phyloP scores from a whole-genome alignment of 2,888 invertebrate genomes.

The Acanthococcus lagerstroemiae region DNA sequence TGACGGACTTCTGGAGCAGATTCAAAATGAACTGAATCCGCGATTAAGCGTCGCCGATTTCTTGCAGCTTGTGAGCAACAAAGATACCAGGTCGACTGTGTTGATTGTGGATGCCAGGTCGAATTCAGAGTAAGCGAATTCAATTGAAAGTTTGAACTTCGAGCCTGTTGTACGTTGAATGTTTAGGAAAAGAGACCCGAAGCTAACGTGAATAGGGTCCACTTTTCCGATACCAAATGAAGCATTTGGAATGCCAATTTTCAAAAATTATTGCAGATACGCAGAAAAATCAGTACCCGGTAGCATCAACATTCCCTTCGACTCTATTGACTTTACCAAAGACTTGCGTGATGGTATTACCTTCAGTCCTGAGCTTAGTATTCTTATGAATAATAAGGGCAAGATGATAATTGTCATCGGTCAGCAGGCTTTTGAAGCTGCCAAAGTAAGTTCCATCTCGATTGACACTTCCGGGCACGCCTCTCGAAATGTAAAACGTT shows the following conservation, averaged over 20 bases:
- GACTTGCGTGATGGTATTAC: conserved; percentile 57
- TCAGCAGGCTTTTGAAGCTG: conserved; percentile 62
- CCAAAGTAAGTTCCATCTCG: conserved; percentile 40
- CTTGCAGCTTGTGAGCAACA: conserved; percentile 55
- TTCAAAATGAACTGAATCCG: conserved; percentile 65
- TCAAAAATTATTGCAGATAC: conserved; percentile 47
- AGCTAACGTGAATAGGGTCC: neutral
- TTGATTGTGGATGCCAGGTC: conserved; percentile 60
- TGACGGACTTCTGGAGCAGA: conserved; percentile 40
- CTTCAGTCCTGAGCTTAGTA: conserved; percentile 49
- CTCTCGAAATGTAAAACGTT: neutral
- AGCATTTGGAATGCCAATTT: too few species aligned
- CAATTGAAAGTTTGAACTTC: too few species aligned
- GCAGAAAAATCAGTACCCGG: conserved; percentile 66
- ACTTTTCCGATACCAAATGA: too few species aligned
- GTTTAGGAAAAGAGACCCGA: too few species aligned
- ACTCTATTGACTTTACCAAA: conserved; percentile 57
- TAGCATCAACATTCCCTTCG: conserved; percentile 82
- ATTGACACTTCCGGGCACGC: neutral
- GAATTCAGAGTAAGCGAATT: conserved; percentile 47
- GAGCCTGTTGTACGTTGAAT: too few species aligned
- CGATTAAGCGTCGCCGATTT: conserved; percentile 79
- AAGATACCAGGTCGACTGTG: conserved; percentile 44
- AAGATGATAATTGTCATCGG: conserved; percentile 70
- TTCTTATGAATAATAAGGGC: conserved; percentile 51